Base-by-base conservation (phyloP, 2,113 vertebrate species). In the Oreochromis tanganicae region DNA sequence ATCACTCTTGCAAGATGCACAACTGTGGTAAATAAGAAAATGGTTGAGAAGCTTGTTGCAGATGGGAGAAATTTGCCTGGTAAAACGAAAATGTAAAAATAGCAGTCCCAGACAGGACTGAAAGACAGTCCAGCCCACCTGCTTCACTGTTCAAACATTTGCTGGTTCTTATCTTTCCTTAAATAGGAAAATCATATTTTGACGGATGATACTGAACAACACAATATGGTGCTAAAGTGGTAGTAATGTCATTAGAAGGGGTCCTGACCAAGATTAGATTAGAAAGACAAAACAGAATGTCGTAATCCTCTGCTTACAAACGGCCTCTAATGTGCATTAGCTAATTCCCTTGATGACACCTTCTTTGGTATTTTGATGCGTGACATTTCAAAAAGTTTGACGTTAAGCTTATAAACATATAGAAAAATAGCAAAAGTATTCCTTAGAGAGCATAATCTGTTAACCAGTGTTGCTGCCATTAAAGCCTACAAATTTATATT, bases 271-370 rank as follows among this genome's bases (percentile, higher is more conserved):
- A 87, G 88, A 87, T 61, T 90, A 92, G 93, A 92, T 92, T 87
- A 92, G 87, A 90, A 73, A 90, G 86, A 90, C 82, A 84, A 89
- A 87, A 87, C 81, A 82, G 81, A 87, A 85, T 86, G 86, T 19
- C 3, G 7, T 56, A 41, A 61, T 12, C 56, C 48, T 82, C 82
- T 46, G 34, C 68, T 41, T 73, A 73, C 21, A 6, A 73, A 73
- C n/a, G 2, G 66, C 38, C 38, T 73, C 66, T 73, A 46, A 73
- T 73, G 38, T 24, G n/a, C 66, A 46, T 73, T 46, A 73, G 38
- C 38, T 46, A 73, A 73, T 46, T 73, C 66, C 66, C 66, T 43
- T 0, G 66, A 43, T 16, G 66, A 43, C 66, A 71, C n/a, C 66
- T 17, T 16, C 21, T 43, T 16, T 46, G 41, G 21, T 27, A 43